Percentiles rank a stretch among this genome's conserved stretches.
phyloP scores from a whole-genome alignment of 2,888 invertebrate species.

The Cephus rjabovi region DNA sequence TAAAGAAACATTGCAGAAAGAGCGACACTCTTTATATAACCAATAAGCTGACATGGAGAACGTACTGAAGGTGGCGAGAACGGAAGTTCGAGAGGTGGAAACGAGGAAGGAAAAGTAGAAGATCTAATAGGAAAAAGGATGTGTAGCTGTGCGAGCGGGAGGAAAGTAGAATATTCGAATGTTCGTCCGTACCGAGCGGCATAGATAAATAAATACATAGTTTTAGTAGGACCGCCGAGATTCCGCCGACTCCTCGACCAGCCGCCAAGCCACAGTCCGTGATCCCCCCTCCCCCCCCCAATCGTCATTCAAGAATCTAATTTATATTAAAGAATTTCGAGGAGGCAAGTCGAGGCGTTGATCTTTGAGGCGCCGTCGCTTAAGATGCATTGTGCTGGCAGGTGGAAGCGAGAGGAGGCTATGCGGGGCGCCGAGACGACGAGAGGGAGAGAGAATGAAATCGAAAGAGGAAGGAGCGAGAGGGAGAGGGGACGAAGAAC shows the following conservation, averaged over 20 bases:
- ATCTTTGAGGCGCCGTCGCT: constrained; percentile 67
- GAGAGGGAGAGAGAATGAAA: constrained; percentile 15
- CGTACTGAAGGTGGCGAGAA: neutral
- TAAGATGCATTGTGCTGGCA: constrained; percentile 63
- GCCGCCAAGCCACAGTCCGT: constrained; percentile 23
- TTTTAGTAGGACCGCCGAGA: constrained; percentile 19
- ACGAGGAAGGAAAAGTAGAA: constrained; percentile 16
- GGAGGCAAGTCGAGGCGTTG: constrained; percentile 60
- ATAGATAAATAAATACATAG: constrained; percentile 56
- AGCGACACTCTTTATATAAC: too few species aligned
- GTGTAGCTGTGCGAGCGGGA: constrained; percentile 16
- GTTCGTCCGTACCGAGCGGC: constrained; percentile 37
- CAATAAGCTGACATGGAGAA: too few species aligned
- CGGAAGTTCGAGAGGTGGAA: constrained; percentile 12
- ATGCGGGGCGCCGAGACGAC: constrained; percentile 22
- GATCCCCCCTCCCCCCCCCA: constrained; percentile 33
- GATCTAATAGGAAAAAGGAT: neutral
- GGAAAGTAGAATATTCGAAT: constrained; percentile 42
- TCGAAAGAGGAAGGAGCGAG: constrained; percentile 20
- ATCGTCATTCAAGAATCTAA: constrained; percentile 59
- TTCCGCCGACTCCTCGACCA: constrained; percentile 9
- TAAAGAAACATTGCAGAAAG: too few species aligned
- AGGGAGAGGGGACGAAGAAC: constrained; percentile 33
- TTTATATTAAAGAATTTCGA: constrained; percentile 64
- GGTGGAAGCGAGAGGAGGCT: constrained; percentile 40